These are phyloP conservation scores for Ia io DNA, from an alignment of 2,113 vertebrate species.

Conservation along the genomic window DNA sequence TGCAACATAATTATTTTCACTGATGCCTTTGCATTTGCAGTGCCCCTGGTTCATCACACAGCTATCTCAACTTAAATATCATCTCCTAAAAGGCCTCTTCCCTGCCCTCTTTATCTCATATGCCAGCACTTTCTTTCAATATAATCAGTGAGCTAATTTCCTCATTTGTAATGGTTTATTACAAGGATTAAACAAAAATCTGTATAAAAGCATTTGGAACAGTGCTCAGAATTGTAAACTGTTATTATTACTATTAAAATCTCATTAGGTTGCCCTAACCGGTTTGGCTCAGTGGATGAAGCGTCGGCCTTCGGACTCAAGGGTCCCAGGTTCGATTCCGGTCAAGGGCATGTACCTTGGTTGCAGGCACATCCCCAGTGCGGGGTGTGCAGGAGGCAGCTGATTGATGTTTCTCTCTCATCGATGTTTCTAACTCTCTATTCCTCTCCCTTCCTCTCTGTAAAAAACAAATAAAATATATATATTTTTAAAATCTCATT, in stretches of 20 bases:
- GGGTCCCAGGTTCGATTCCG: no score
- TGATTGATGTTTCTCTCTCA: no score
- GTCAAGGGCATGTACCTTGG: no score
- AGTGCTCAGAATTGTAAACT: not conserved
- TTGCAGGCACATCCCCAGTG: no score
- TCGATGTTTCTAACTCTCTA: no score
- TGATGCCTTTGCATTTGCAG: not conserved
- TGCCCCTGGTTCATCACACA: not conserved
- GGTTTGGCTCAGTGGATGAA: no score
- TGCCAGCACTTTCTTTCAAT: not conserved
- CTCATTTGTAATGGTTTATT: not conserved
- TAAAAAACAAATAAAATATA: no score
- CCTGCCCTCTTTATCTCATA: not conserved
- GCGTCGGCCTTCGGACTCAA: no score
- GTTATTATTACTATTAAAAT: not conserved
- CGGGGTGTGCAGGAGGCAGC: no score
- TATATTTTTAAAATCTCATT: not conserved
- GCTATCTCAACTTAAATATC: not conserved
- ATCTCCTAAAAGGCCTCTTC: not conserved
- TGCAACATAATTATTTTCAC: not conserved
- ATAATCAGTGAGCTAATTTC: not conserved
- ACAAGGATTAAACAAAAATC: not conserved
- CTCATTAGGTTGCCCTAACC: not conserved
- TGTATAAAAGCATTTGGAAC: not conserved
- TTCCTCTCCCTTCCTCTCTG: no score